Evolutionary conservation across 2,113 vertebrate species (phyloP), one percentile per base, ranked within the genome.

Genomic region (Nettapus auritus): DNA sequence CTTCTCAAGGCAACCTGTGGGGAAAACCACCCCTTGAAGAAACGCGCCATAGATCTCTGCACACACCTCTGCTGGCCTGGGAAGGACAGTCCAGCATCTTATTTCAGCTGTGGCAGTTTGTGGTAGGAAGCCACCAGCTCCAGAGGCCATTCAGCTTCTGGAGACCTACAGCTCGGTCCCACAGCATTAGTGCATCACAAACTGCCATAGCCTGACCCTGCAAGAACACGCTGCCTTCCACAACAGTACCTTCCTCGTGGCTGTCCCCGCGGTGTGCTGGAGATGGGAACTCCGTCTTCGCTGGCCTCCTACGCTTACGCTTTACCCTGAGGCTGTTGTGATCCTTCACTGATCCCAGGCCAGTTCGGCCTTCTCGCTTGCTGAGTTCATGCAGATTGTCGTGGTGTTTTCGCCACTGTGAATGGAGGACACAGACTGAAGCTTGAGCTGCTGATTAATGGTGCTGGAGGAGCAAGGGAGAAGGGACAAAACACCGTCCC

Each of bases 1-100:
- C 97, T 98, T 98, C 97, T 98, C 98, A 56, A 97, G 96, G 87
- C 75, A 98, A 89, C 97, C 98, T 98, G 90, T 4, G 80, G 70
- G 74, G 60, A 94, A 66, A 91, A 70, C 28, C 0, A 1, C 90
- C n/a, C 33, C 53, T 62, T 77, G 86, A 95, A 86, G 26, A 71
- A 42, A 36, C 16, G 28, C 0, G 4, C 9, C 31, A 26, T 19
- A 3, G 18, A 20, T 4, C 42, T 19, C n/a, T 6, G 52, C 63
- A 23, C 4, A 3, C 28, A 44, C 3, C 1, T 26, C 71, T n/a
- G 33, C 62, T 17, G 29, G 26, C 18, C 34, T 31, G 62, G 22
- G 17, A 56, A 87, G 57, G 50, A 63, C 89, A 50, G n/a, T 1
- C 38, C 57, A 56, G 52, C 40, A 44, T 4, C 33, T 5, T 1